Percentiles rank a stretch among this genome's conserved stretches.
Conservation (phyloP, 2,113 vertebrate genomes). For the Heptranchias perlo region DNA sequence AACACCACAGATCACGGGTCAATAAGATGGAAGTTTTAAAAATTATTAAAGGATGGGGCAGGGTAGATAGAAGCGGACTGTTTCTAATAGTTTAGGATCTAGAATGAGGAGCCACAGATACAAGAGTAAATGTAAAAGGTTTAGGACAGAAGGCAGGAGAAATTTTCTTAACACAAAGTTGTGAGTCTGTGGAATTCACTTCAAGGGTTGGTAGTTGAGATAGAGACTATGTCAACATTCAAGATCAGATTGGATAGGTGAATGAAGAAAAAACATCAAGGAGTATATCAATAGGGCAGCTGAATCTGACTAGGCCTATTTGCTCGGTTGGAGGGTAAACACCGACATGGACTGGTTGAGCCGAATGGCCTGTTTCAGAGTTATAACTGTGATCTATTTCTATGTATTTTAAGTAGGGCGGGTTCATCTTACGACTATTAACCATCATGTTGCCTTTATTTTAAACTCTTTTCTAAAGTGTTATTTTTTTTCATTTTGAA, state of each 20-base stretch:
- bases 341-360: background rate
- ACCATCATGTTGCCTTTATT: background rate
- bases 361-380: background rate
- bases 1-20: too few species aligned
- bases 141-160: background rate
- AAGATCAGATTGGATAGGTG: background rate
- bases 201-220: background rate
- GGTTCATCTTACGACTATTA: background rate
- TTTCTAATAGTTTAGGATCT: background rate
- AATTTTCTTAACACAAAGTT: background rate
- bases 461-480: background rate
- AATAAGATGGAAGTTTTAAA: too few species aligned
- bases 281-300: background rate
- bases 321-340: background rate
- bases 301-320: background rate
- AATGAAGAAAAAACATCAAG: too few species aligned
- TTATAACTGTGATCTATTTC: background rate
- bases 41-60: background rate
- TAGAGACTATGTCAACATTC: background rate
- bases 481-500: conserved; percentile 40
- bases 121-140: background rate
- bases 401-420: background rate
- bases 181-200: background rate
- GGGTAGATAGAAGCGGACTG: background rate
- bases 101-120: background rate